Conservation (phyloP, 1,140 invertebrate genomes). For the Polyergus mexicanus region DNA sequence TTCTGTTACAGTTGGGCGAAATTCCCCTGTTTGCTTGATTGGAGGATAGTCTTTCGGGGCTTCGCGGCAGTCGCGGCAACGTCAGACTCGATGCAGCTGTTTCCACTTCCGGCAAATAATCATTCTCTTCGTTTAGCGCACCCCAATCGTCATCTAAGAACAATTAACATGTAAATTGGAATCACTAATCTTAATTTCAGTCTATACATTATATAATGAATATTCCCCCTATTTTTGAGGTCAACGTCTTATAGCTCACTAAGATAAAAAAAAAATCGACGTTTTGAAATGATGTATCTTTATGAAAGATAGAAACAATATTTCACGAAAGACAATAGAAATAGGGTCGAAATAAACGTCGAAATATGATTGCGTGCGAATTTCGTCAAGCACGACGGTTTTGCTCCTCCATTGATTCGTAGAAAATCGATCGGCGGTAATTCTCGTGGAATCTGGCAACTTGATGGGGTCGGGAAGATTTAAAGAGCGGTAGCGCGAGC, state of each 20-base stretch:
- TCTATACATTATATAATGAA: not conserved
- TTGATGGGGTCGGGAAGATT: slow-evolving; percentile 60
- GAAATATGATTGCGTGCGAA: not conserved
- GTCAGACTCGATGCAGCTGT: slow-evolving; percentile 79
- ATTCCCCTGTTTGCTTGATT: slow-evolving; percentile 74
- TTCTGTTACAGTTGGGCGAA: slow-evolving; percentile 76
- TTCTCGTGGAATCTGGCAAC: slow-evolving; percentile 48
- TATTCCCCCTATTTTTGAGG: not conserved
- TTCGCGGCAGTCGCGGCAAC: slow-evolving; percentile 81
- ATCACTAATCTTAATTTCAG: not conserved
- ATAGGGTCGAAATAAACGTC: not conserved
- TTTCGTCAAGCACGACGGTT: not conserved
- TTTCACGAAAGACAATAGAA: not conserved
- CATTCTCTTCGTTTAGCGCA: slow-evolving; percentile 79
- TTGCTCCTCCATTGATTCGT: not conserved
- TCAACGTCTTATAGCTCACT: not conserved
- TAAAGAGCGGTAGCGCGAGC: slow-evolving; percentile 59
- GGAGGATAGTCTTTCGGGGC: slow-evolving; percentile 81
- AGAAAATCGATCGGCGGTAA: slow-evolving; percentile 47
- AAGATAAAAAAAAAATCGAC: not conserved
- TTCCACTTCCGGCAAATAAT: slow-evolving; percentile 80
- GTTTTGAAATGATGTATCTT: not conserved
- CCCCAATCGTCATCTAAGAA: slow-evolving; percentile 85
- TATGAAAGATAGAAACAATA: not conserved
- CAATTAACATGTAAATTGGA: slow-evolving; percentile 4